Evolutionary conservation across 2,888 invertebrate genomes (phyloP), one percentile per base, ranked within the genome.

Genomic region (Lasioglossum calceatum): DNA sequence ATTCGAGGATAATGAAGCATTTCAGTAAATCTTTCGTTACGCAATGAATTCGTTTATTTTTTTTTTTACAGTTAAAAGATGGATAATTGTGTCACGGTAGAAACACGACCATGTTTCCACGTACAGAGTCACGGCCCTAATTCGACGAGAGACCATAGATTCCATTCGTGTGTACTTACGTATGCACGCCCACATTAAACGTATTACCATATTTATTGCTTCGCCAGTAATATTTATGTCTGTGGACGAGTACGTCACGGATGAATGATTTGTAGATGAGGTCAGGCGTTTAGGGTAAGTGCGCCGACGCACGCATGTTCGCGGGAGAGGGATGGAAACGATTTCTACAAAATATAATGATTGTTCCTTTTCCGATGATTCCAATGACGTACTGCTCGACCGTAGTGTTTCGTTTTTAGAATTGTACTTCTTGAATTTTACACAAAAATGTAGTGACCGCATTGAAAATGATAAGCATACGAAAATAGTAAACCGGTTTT

Each of bases 201-300:
- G 80, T 81, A 92, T 92, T 92, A 89, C 77, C 92, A 90, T 91
- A 90, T 91, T 92, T 91, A 92, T 92, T 88, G 90, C 82, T 86
- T 85, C 72, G 88, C 71, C 84, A 61, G 84, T 50, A 85, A 91
- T 87, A 87, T 85, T 91, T 80, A 84, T 79, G 79, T 54, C 79
- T 78, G 82, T 79, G 81, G 86, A 82, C 80, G 84, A 82, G 76
- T 84, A 89, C 80, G 89, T 91, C 86, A 85, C 72, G 85, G 84
- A 87, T 87, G 86, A 91, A 86, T 76, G 88, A 91, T 86, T 86
- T 77, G 82, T 84, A 82, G 88, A 88, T 82, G 85, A 79, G 89
- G 79, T 81, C 87, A 82, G 85, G 75, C 83, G 81, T 88, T 90
- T 87, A 73, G 87, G 79, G 67, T 87, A 87, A 88, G 78, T 73